A percentile compares a stretch with the other conserved stretches of the same genome.
phyloP scores from a whole-genome alignment of 2,113 vertebrate species.

The Bagarius yarrelli region DNA sequence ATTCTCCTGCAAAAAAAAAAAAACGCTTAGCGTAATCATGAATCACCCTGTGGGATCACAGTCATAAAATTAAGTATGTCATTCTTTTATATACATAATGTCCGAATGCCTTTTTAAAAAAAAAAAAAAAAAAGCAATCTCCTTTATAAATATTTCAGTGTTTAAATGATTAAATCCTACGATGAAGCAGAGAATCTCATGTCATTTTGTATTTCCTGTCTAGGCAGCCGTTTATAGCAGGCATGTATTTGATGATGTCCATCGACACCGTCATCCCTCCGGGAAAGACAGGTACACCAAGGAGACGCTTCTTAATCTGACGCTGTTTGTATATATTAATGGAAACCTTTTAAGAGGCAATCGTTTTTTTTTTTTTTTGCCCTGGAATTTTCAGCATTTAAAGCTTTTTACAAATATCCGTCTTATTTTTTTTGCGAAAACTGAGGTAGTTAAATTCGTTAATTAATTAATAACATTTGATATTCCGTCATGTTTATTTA shows the following conservation, averaged over 20 bases:
- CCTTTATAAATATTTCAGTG: neutral
- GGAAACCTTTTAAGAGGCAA: neutral
- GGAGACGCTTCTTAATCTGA: neutral
- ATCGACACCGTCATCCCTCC: slow-evolving; percentile 86
- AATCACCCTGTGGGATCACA: neutral
- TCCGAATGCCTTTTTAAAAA: neutral
- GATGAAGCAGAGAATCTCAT: slow-evolving; percentile 1
- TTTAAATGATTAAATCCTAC: neutral
- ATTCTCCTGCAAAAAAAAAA: slow-evolving; percentile 10
- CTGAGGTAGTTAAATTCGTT: neutral
- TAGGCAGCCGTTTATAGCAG: slow-evolving; percentile 94
- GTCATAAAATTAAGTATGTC: neutral
- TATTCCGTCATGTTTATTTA: slow-evolving; percentile 38
- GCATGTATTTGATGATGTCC: slow-evolving; percentile 96
- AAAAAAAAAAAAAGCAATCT: neutral
- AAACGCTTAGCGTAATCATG: neutral
- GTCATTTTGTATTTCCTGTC: slow-evolving; percentile 24
- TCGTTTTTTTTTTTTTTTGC: neutral
- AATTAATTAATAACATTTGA: neutral
- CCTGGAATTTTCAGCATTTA: neutral
- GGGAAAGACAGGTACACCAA: slow-evolving; percentile 81
- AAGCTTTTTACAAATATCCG: neutral
- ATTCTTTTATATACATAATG: neutral
- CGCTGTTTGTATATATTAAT: neutral
- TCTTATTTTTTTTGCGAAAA: neutral